Conservation (phyloP, 1,140 invertebrate species). For the Adoxophyes honmai region DNA sequence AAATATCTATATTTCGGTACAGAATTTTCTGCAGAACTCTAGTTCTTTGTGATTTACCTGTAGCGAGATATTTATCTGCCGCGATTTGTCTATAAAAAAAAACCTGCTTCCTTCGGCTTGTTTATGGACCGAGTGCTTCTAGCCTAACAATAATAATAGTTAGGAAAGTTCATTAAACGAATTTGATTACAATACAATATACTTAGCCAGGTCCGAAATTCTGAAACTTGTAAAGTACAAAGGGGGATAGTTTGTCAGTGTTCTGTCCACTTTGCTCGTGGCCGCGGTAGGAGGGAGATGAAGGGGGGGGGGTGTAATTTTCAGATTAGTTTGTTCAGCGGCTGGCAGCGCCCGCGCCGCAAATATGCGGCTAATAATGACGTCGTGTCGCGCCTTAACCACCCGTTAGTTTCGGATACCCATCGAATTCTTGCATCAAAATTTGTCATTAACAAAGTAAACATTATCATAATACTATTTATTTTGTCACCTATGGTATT, state of each 20-base stretch:
- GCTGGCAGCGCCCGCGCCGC: slow-evolving; percentile 38
- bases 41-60: too few species aligned
- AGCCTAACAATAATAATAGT: too few species aligned
- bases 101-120: too few species aligned
- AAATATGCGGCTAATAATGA: slow-evolving; percentile 67
- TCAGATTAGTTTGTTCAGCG: slow-evolving; percentile 73
- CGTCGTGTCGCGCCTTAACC: slow-evolving; percentile 18
- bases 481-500: too few species aligned
- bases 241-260: slow-evolving; percentile 43
- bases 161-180: too few species aligned
- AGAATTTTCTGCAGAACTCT: too few species aligned
- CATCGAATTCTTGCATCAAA: not conserved
- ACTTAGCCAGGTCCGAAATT: not conserved
- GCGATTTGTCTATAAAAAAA: too few species aligned
- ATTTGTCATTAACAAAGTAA: too few species aligned
- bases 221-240: slow-evolving; percentile 1
- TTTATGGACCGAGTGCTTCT: too few species aligned
- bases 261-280: slow-evolving; percentile 49
- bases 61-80: too few species aligned
- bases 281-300: slow-evolving; percentile 18
- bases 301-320: slow-evolving; percentile 59
- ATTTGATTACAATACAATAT: not conserved
- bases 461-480: too few species aligned
- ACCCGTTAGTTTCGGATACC: not conserved
- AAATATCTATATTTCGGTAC: slow-evolving; percentile 28